A percentile compares a stretch with the other conserved stretches of the same genome.
phyloP scores from a whole-genome alignment of 2,113 vertebrate genomes.

The Embiotoca jacksoni region DNA sequence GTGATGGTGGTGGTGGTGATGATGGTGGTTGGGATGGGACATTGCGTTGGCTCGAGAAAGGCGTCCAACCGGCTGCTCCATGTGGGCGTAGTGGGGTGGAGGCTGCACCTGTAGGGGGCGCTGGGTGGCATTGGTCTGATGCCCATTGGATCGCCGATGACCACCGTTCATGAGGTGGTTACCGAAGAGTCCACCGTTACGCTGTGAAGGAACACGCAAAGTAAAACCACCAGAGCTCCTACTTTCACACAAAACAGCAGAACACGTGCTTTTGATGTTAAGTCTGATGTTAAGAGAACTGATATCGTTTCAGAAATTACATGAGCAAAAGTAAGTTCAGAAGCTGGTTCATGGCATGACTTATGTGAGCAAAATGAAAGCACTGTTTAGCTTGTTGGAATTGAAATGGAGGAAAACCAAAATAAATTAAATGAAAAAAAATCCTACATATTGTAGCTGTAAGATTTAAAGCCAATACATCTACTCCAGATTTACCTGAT shows the following conservation, averaged over 20 bases:
- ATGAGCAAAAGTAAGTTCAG: constrained; percentile 77
- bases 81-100: constrained; percentile 90
- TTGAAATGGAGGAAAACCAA: constrained; percentile 62
- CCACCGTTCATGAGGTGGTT: constrained; percentile 96
- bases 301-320: constrained; percentile 60
- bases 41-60: constrained; percentile 91
- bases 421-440: constrained; percentile 35
- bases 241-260: constrained; percentile 6
- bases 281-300: constrained; percentile 48
- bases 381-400: constrained; percentile 54
- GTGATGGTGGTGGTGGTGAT: constrained; percentile 91
- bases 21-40: constrained; percentile 91
- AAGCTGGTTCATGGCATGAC: constrained; percentile 80
- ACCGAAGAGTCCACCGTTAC: constrained; percentile 96
- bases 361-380: constrained; percentile 73
- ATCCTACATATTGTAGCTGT: constrained; percentile 10
- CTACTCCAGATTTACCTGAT: constrained; percentile 40
- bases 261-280: constrained; percentile 69
- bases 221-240: constrained; percentile 62
- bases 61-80: constrained; percentile 90
- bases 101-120: constrained; percentile 97
- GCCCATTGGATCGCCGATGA: constrained; percentile 90
- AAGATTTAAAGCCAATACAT: constrained; percentile 12
- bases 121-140: constrained; percentile 97
- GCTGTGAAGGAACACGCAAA: constrained; percentile 86